Evolutionary conservation across 2,888 invertebrate genomes (phyloP), one percentile per base, ranked within the genome.

Genomic region (Zygothrica quintamaculata): DNA sequence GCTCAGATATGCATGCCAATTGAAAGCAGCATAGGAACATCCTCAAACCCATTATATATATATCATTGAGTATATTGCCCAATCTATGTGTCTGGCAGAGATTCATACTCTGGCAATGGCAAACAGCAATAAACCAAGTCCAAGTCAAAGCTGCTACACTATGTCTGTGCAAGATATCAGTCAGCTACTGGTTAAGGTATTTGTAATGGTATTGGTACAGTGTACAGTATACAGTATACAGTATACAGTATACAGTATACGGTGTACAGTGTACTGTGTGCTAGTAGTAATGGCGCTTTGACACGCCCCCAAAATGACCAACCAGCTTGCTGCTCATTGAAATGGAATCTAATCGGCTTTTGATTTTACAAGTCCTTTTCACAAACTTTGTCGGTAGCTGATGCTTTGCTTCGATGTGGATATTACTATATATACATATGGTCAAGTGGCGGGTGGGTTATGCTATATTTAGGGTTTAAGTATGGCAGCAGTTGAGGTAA

Each of bases 291-390:
- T 58, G 43, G 50, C n/a, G 50, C 43, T 18, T 18, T 50, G 61
- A 50, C 57, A 65, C 65, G 57, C 69, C 65, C 79, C 71, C 42
- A 74, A 76, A 87, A 88, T 87, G 88, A 75, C 85, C 88, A 88
- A 77, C 84, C 80, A 73, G 80, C 77, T 75, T 60, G 71, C 72
- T 80, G 85, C 82, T 77, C 82, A 84, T 78, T 87, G 78, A 87
- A 87, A 87, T 78, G 84, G 87, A 88, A 87, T 87, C 80, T 87
- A 87, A 87, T 87, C 87, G 86, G 86, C 86, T 87, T 88, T 88
- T 87, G 86, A 87, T 87, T 87, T 87, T 87, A 78, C 84, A 87
- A 84, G 86, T 80, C 87, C 80, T 84, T 68, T 80, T 80, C 81
- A 77, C 77, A 78, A 85, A 77, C 77, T 81, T 77, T 84, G 67